A percentile compares a stretch with the other conserved stretches of the same genome.
Evolutionary conservation across 2,888 invertebrate genomes (phyloP).

Genomic region (Parelbella ahira): DNA sequence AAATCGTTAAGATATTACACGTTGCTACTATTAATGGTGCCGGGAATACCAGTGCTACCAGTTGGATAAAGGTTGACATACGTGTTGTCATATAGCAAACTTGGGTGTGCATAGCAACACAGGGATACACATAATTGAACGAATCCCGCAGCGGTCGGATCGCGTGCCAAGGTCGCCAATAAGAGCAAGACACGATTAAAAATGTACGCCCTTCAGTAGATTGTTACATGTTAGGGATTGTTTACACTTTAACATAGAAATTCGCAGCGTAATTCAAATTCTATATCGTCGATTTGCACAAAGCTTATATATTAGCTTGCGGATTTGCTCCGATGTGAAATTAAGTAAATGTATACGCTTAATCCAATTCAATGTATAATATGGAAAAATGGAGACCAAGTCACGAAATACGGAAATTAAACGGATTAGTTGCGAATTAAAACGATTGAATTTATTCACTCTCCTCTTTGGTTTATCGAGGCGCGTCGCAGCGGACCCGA

Average conservation of each 20-base stretch:
- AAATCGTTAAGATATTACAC: conserved; percentile 17
- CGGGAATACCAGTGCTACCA: conserved; percentile 23
- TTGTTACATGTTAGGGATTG: conserved; percentile 40
- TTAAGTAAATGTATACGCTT: too few species aligned
- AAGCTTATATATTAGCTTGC: too few species aligned
- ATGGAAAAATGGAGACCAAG: too few species aligned
- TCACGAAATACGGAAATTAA: too few species aligned
- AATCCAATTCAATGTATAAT: too few species aligned
- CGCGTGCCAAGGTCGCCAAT: conserved; percentile 56
- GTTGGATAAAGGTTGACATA: conserved; percentile 29
- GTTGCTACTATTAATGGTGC: conserved; percentile 18
- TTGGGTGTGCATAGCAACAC: too few species aligned
- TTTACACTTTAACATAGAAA: too few species aligned
- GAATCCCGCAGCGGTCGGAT: conserved; percentile 42
- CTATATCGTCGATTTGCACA: too few species aligned
- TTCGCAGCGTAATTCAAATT: too few species aligned
- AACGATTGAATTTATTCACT: neutral
- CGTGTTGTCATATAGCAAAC: conserved; percentile 17
- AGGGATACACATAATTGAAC: conserved; percentile 47
- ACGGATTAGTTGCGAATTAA: neutral
- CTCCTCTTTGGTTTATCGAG: conserved; percentile 9
- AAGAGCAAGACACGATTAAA: conserved; percentile 38
- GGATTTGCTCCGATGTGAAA: too few species aligned
- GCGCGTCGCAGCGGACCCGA: conserved; percentile 31
- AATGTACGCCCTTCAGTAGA: conserved; percentile 41